phyloP scores from a whole-genome alignment of 2,113 vertebrate species.

The Anseranas semipalmata region DNA sequence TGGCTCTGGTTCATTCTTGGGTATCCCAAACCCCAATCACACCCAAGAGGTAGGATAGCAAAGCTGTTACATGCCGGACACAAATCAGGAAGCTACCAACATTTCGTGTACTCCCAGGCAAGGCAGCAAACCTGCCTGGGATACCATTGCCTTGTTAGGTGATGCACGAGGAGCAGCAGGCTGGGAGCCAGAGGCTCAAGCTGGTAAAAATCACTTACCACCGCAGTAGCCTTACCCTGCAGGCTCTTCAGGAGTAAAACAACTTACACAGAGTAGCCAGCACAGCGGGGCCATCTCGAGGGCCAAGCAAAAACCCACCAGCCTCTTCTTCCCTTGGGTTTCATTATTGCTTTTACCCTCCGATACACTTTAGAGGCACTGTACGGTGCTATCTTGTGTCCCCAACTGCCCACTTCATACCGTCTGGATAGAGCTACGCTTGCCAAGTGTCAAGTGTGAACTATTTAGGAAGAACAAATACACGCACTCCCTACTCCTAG shows the following conservation, averaged over 20 bases:
- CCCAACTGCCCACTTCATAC: not conserved
- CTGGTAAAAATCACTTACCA: constrained; percentile 13
- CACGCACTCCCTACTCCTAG: not conserved
- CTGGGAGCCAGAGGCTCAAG: not conserved
- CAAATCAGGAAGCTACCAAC: not conserved
- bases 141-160: not conserved
- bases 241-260: not conserved
- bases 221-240: not conserved
- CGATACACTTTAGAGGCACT: not conserved
- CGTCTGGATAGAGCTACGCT: not conserved
- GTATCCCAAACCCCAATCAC: not conserved
- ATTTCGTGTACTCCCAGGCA: not conserved
- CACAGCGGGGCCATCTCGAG: not conserved
- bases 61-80: not conserved
- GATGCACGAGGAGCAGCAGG: not conserved
- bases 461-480: constrained; percentile 3
- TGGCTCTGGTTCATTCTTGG: not conserved
- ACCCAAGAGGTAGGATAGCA: not conserved
- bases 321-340: not conserved
- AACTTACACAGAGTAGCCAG: not conserved
- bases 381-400: not conserved
- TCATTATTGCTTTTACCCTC: not conserved
- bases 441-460: not conserved
- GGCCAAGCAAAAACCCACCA: not conserved
- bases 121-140: not conserved